These are phyloP conservation scores for Seriola rivoliana DNA, from an alignment of 2,113 vertebrate genomes.

Conservation along the genomic window DNA sequence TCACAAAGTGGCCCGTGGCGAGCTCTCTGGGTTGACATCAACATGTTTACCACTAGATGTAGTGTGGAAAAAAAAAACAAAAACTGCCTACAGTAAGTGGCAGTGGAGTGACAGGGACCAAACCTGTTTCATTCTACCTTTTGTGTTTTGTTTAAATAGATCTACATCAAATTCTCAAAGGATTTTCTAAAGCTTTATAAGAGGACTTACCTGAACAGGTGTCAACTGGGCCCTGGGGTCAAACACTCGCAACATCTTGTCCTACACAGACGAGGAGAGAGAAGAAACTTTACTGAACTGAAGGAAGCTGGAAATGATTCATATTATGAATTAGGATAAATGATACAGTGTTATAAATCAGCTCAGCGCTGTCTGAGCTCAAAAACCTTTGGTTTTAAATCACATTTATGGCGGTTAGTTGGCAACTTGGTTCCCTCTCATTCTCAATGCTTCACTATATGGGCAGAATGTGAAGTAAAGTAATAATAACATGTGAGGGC, in stretches of 20 bases:
- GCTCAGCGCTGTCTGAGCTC: background rate
- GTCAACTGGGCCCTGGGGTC: slow-evolving; percentile 90
- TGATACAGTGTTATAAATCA: background rate
- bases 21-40: slow-evolving; percentile 47
- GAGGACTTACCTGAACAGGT: slow-evolving; percentile 88
- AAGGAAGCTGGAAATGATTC: slow-evolving; percentile 4
- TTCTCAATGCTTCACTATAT: background rate
- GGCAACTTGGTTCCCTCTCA: background rate
- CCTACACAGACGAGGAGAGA: slow-evolving; percentile 81
- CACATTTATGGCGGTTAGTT: background rate
- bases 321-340: background rate
- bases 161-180: too few relatives aligned
- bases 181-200: background rate
- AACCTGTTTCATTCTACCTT: background rate
- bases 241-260: slow-evolving; percentile 95
- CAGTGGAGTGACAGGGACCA: background rate
- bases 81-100: background rate
- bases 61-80: background rate
- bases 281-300: background rate
- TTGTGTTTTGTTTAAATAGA: too few relatives aligned
- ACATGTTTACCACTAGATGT: slow-evolving; percentile 52
- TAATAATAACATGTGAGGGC: background rate
- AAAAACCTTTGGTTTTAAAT: background rate
- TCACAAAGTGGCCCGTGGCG: slow-evolving; percentile 40
- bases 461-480: background rate